Evolutionary conservation across 2,888 invertebrate genomes (phyloP).

Genomic region (Caenorhabditis sulstoni): DNA sequence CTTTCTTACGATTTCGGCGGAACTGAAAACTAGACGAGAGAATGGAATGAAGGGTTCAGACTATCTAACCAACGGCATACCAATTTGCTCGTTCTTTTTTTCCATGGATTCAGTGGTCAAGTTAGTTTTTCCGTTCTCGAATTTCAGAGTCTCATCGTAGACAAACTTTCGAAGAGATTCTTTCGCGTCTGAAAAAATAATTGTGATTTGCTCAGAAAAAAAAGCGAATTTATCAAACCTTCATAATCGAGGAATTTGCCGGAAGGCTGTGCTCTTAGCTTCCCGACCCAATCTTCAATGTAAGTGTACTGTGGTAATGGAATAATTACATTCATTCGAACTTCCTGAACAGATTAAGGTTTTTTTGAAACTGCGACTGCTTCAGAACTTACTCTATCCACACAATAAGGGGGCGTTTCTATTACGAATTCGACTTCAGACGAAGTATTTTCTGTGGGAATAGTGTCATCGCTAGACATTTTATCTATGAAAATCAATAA

Average conservation of each 20-base stretch:
- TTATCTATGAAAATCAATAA: neutral
- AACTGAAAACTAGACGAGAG: slow-evolving; percentile 21
- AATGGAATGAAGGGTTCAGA: neutral
- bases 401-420: slow-evolving; percentile 16
- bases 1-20: slow-evolving; percentile 2
- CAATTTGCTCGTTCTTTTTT: slow-evolving; percentile 18
- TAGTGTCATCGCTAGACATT: neutral
- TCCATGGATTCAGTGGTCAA: neutral
- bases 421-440: slow-evolving; percentile 25
- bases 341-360: slow-evolving; percentile 17
- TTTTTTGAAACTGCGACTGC: neutral
- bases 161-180: slow-evolving; percentile 36
- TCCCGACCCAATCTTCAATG: slow-evolving; percentile 57
- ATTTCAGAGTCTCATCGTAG: slow-evolving; percentile 19
- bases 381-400: slow-evolving; percentile 22
- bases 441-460: neutral
- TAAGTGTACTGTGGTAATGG: slow-evolving; percentile 59
- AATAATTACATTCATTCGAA: slow-evolving; percentile 44
- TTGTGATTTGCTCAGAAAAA: neutral
- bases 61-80: slow-evolving; percentile 30
- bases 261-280: slow-evolving; percentile 23
- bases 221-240: slow-evolving; percentile 5
- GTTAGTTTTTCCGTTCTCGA: slow-evolving; percentile 7
- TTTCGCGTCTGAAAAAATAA: slow-evolving; percentile 5
- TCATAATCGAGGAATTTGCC: slow-evolving; percentile 48